These are phyloP conservation scores for Rhadina sibilatrix DNA, from an alignment of 2,113 vertebrate species.

Conservation along the genomic window DNA sequence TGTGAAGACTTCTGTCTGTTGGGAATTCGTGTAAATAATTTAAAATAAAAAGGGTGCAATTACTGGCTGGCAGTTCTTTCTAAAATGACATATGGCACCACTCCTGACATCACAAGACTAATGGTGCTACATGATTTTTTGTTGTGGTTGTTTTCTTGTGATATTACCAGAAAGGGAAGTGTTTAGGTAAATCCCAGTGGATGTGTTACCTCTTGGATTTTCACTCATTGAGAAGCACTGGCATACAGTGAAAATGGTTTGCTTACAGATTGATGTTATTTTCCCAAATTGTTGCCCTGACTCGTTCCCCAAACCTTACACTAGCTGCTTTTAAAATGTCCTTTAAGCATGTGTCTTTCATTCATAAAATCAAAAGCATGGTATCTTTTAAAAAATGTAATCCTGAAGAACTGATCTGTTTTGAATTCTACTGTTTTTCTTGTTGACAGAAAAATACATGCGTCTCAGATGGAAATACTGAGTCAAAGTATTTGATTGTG, in stretches of 20 bases:
- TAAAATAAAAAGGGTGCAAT: background rate
- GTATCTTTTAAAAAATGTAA: background rate
- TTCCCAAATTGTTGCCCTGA: background rate
- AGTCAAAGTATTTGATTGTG: background rate
- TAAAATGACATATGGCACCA: background rate
- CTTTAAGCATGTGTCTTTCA: background rate
- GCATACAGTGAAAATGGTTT: background rate
- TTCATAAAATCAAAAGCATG: background rate
- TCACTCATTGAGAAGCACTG: background rate
- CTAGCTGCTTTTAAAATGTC: background rate
- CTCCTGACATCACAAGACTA: background rate
- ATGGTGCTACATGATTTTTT: background rate
- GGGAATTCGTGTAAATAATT: background rate
- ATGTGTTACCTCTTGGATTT: background rate
- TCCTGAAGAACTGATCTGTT: background rate
- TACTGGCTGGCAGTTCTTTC: background rate
- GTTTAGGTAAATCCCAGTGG: background rate
- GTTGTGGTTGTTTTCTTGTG: background rate
- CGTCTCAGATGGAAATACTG: background rate
- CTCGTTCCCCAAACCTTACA: background rate
- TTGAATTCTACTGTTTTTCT: constrained; percentile 13
- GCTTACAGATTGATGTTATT: background rate
- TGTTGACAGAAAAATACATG: background rate
- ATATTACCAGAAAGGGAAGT: background rate
- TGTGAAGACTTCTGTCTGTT: background rate